phyloP scores from a whole-genome alignment of 2,888 invertebrate species.

The Eurois occulta region DNA sequence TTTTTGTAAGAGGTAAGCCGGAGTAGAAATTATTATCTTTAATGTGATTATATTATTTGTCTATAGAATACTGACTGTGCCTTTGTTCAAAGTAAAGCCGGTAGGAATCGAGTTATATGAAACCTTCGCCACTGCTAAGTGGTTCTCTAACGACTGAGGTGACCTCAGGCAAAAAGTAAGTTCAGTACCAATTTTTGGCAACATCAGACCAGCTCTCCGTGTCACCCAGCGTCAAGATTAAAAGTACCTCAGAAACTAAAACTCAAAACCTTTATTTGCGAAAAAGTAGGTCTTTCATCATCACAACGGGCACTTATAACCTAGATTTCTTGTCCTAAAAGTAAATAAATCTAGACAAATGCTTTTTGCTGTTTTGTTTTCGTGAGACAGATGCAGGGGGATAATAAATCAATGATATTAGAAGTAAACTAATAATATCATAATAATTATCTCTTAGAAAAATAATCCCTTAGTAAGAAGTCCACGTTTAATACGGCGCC shows the following conservation, averaged over 20 bases:
- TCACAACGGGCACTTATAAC: background rate
- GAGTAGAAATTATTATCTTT: too few species aligned
- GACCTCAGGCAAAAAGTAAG: background rate
- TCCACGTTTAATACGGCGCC: background rate
- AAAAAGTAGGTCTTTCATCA: background rate
- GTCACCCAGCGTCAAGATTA: background rate
- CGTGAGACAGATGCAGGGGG: background rate
- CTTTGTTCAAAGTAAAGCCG: too few species aligned
- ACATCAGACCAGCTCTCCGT: background rate
- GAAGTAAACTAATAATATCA: constrained; percentile 1
- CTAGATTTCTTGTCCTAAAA: constrained; percentile 14
- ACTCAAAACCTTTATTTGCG: background rate
- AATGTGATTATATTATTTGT: too few species aligned
- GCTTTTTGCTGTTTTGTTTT: background rate
- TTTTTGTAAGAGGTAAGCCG: too few species aligned
- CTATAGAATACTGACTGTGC: too few species aligned
- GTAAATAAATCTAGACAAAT: constrained; percentile 19
- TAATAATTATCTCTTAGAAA: background rate
- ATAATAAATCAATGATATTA: background rate
- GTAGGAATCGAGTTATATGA: too few species aligned
- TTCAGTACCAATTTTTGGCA: background rate
- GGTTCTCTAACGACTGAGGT: too few species aligned
- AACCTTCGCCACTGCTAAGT: too few species aligned
- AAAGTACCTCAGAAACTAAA: background rate
- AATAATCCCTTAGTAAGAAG: too few species aligned